Conservation (phyloP, 1,140 invertebrate species). For the Caenorhabditis briggsae region DNA sequence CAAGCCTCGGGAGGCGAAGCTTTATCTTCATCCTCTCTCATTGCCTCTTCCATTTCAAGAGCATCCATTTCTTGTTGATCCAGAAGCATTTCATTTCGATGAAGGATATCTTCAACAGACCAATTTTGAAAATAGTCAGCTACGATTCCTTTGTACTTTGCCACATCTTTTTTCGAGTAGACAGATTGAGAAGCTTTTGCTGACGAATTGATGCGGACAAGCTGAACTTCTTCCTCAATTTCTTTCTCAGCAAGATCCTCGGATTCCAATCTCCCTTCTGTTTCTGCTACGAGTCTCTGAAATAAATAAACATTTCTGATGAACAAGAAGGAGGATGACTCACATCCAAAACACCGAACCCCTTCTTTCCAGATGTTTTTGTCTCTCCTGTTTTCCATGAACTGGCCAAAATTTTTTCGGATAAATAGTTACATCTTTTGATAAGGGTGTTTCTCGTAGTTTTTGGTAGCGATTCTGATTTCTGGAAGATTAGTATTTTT, state of each 20-base stretch:
- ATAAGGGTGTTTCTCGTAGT: conserved; percentile 67
- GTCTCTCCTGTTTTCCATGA: conserved; percentile 16
- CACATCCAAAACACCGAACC: conserved; percentile 56
- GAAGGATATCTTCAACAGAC: conserved; percentile 21
- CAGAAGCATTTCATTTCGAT: conserved; percentile 33
- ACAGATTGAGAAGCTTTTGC: background rate
- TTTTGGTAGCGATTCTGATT: conserved; percentile 37
- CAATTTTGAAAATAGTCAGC: conserved; percentile 33
- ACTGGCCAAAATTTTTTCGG: conserved; percentile 71
- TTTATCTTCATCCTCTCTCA: background rate
- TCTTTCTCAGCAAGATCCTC: conserved; percentile 33
- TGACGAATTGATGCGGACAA: background rate
- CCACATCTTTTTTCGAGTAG: conserved; percentile 5
- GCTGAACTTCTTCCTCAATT: conserved; percentile 29
- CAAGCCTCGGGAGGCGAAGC: background rate
- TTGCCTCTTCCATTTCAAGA: conserved; percentile 12
- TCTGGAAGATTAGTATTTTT: background rate
- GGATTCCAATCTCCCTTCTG: conserved; percentile 51
- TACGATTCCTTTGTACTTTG: background rate
- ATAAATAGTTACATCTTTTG: conserved; percentile 76
- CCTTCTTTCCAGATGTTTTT: background rate
- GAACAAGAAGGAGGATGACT: background rate
- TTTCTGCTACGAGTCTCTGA: conserved; percentile 57
- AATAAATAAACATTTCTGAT: background rate
- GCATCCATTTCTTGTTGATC: conserved; percentile 38